phyloP scores from a whole-genome alignment of 2,113 vertebrate genomes.

The Rhegmatorhina hoffmannsi region DNA sequence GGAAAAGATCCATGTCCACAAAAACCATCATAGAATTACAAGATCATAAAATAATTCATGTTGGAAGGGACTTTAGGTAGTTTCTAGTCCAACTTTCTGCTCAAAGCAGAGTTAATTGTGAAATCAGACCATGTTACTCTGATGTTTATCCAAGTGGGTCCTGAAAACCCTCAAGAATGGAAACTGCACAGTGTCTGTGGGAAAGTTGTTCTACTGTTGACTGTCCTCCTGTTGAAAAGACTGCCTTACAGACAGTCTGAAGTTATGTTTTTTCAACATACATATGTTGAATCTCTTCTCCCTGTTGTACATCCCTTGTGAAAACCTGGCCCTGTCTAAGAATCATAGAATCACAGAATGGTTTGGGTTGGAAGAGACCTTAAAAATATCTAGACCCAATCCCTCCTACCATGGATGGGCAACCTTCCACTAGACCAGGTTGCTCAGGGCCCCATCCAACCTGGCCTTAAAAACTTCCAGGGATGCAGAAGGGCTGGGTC shows the following conservation, averaged over 20 bases:
- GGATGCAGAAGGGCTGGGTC: neutral
- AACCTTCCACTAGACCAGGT: neutral
- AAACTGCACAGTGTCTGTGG: neutral
- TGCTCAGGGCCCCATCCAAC: neutral
- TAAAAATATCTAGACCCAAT: neutral
- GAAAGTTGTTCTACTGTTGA: neutral
- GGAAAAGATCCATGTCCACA: neutral
- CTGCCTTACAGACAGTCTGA: neutral
- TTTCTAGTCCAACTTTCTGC: neutral
- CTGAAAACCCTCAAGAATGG: neutral
- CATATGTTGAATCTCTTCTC: neutral
- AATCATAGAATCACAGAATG: neutral
- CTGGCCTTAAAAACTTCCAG: neutral
- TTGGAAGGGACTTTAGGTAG: neutral
- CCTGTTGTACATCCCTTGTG: neutral
- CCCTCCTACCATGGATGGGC: neutral
- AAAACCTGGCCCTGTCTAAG: neutral
- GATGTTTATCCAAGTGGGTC: neutral
- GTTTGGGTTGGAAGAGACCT: neutral
- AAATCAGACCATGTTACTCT: neutral
- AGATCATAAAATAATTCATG: neutral
- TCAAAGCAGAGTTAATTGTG: neutral
- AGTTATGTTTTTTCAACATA: neutral
- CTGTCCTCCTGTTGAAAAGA: rapidly evolving
- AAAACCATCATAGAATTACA: neutral